Conservation (phyloP, 2,113 vertebrate genomes). For the Struthio camelus region DNA sequence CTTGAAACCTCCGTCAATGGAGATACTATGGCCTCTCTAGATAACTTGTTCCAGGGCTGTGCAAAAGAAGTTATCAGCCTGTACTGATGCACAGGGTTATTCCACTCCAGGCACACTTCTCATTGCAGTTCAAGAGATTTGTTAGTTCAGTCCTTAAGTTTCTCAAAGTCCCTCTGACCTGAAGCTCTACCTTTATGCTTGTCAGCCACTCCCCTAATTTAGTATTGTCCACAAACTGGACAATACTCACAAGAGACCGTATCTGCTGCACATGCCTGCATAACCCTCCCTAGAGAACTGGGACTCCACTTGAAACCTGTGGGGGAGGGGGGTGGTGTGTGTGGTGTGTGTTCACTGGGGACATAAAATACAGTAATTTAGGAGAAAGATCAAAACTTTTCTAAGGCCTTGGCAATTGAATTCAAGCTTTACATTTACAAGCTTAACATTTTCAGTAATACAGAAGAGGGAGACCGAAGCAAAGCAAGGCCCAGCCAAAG, state of each 20-base stretch:
- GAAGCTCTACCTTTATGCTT: background rate
- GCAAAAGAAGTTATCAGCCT: background rate
- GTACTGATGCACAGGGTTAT: background rate
- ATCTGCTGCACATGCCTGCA: no score
- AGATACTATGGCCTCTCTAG: background rate
- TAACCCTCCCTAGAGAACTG: background rate
- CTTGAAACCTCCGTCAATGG: background rate
- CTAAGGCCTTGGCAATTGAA: background rate
- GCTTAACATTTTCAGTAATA: background rate
- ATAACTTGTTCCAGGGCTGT: background rate
- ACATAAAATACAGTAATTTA: background rate
- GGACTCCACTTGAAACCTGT: background rate
- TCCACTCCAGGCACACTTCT: background rate
- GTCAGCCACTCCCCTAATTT: background rate
- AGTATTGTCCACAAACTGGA: background rate
- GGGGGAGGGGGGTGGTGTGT: no score
- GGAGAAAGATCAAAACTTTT: background rate
- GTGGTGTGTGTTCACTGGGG: background rate
- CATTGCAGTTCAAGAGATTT: background rate
- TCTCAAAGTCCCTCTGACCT: background rate
- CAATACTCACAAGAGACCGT: background rate
- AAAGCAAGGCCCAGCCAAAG: background rate
- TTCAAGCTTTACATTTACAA: background rate
- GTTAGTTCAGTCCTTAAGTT: background rate
- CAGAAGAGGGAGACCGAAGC: background rate